These are phyloP conservation scores for Sebastes umbrosus DNA, from an alignment of 2,797 vertebrate genomes.

Conservation along the genomic window DNA sequence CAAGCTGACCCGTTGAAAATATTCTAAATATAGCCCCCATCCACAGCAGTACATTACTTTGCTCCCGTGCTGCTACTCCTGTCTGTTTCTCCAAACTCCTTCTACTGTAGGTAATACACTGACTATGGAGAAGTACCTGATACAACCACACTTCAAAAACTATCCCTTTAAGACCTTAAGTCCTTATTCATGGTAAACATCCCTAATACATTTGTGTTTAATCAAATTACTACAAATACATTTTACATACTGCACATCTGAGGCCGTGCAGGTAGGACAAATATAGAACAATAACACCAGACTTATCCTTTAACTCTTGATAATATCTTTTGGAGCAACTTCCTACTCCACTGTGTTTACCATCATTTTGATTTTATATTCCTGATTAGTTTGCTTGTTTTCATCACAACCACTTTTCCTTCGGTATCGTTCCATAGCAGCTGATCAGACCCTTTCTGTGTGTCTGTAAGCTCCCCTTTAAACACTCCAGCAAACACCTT, in stretches of 20 bases:
- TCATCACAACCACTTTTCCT: not conserved
- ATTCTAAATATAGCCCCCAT: no score
- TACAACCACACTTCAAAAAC: not conserved
- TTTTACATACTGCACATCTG: not conserved
- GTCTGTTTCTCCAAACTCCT: no score
- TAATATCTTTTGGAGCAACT: accelerated
- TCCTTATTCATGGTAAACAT: not conserved
- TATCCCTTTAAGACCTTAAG: no score
- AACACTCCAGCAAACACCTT: not conserved
- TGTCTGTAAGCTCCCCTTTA: not conserved
- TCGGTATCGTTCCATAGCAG: accelerated
- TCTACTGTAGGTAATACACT: not conserved
- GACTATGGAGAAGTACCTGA: not conserved
- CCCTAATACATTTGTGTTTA: not conserved
- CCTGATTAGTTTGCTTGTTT: not conserved
- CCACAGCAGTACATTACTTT: no score
- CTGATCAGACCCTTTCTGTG: not conserved
- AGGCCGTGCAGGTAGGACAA: not conserved
- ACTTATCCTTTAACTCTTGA: not conserved
- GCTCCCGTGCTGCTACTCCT: no score
- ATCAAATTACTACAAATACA: not conserved
- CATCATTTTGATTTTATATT: not conserved
- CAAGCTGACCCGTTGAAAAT: no score
- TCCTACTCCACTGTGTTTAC: no score
- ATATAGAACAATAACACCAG: not conserved